Percentiles rank a stretch among this genome's conserved stretches.
Evolutionary conservation across 2,797 vertebrate species (phyloP).

Genomic region (Myripristis murdjan): DNA sequence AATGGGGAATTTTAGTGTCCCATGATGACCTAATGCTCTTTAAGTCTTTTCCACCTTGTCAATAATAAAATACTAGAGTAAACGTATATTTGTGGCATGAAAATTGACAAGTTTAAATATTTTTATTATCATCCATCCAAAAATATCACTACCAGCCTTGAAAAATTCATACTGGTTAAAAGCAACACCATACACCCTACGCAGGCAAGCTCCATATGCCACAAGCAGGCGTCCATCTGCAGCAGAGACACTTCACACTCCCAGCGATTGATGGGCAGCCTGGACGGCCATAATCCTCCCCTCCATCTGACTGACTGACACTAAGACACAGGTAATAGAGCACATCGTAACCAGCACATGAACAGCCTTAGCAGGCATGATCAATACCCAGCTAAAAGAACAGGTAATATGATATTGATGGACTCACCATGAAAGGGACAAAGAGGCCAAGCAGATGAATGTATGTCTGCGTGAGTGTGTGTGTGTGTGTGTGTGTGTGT

Average conservation of each 20-base stretch:
- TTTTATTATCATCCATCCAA: conserved; percentile 13
- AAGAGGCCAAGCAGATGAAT: conserved; percentile 60
- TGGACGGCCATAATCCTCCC: conserved; percentile 67
- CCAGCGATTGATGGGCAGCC: conserved; percentile 74
- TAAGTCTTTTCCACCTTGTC: too few relatives aligned
- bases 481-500: conserved; percentile 29
- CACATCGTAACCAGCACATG: conserved; percentile 78
- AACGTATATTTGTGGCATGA: background rate
- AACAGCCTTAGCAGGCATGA: conserved; percentile 69
- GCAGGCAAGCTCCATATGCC: conserved; percentile 43
- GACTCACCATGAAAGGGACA: conserved; percentile 53
- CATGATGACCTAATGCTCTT: too few relatives aligned
- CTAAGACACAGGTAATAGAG: conserved; percentile 77
- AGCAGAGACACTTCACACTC: conserved; percentile 64
- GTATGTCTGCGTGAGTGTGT: conserved; percentile 45
- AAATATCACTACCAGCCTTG: conserved; percentile 24
- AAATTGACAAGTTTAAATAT: conserved; percentile 17
- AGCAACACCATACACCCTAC: conserved; percentile 51
- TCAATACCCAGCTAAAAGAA: conserved; percentile 84
- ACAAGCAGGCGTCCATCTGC: conserved; percentile 53
- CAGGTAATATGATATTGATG: conserved; percentile 88
- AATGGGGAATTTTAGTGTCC: too few relatives aligned
- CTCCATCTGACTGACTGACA: conserved; percentile 62
- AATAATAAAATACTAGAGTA: too few relatives aligned
- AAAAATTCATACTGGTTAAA: conserved; percentile 53